Percentiles rank a stretch among this genome's conserved stretches.
phyloP scores from a whole-genome alignment of 2,113 vertebrate species.

The Oncorhynchus tshawytscha region DNA sequence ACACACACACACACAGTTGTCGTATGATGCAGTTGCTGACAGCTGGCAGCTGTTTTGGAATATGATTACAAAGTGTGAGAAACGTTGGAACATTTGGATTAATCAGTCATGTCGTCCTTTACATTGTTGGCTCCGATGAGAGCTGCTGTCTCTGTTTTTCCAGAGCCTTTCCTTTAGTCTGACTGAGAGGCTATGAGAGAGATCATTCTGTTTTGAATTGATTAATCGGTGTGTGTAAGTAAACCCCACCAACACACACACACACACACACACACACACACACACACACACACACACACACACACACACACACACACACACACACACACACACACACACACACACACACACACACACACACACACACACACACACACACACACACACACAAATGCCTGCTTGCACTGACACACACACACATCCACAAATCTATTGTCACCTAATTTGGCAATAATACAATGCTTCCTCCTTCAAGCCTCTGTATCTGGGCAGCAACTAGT shows the following conservation, averaged over 20 bases:
- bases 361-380: neutral
- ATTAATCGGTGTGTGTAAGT: neutral
- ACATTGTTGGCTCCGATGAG: neutral
- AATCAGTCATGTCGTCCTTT: neutral
- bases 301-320: neutral
- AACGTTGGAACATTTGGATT: neutral
- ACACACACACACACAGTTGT: too few species aligned
- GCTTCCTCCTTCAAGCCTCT: too few species aligned
- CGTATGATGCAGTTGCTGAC: neutral
- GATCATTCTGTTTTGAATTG: neutral
- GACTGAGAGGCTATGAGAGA: neutral
- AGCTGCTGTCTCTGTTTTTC: neutral
- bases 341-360: neutral
- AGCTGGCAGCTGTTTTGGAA: neutral
- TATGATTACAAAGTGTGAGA: neutral
- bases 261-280: neutral
- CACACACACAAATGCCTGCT: neutral
- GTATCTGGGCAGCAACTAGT: neutral
- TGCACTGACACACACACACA: neutral
- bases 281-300: neutral
- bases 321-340: neutral
- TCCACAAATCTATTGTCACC: neutral
- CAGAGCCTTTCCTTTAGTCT: neutral
- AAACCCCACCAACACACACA: neutral
- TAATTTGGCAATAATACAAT: too few species aligned